Conservation (phyloP, 2,113 vertebrate species). For the Pseudopipra pipra region DNA sequence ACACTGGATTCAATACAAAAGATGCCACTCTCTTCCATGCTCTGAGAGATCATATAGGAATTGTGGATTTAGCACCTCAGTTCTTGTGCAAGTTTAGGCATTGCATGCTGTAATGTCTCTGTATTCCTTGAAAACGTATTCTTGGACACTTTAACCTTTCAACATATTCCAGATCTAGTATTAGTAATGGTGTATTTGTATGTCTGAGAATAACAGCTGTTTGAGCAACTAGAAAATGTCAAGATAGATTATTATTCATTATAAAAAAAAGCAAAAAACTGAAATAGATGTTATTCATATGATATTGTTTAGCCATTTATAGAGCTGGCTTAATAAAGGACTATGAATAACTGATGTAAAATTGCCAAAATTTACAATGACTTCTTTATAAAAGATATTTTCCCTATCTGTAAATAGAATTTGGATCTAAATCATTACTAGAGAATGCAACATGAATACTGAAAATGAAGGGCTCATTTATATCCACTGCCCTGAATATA, state of each 20-base stretch:
- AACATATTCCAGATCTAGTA: neutral
- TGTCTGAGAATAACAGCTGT: neutral
- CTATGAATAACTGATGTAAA: conserved; percentile 30
- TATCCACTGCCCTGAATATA: neutral
- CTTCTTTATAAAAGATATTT: conserved; percentile 47
- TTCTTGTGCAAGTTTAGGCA: neutral
- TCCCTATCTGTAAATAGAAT: conserved; percentile 52
- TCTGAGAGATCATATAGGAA: neutral
- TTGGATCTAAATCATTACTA: conserved; percentile 37
- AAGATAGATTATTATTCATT: conserved; percentile 27
- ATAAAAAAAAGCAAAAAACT: neutral
- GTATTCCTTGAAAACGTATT: neutral
- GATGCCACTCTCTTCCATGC: neutral
- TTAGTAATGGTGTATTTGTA: neutral
- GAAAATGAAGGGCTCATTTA: conserved; percentile 8
- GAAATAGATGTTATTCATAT: conserved; percentile 9
- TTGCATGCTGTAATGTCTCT: neutral
- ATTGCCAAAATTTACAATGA: conserved; percentile 40
- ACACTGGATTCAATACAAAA: neutral
- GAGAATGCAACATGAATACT: conserved; percentile 22
- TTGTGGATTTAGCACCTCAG: neutral
- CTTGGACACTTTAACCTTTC: neutral
- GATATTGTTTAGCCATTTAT: conserved; percentile 51
- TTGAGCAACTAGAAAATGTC: conserved; percentile 3
- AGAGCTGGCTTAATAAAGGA: conserved; percentile 34